phyloP scores from a whole-genome alignment of 2,797 vertebrate genomes.

The Tadarida brasiliensis region DNA sequence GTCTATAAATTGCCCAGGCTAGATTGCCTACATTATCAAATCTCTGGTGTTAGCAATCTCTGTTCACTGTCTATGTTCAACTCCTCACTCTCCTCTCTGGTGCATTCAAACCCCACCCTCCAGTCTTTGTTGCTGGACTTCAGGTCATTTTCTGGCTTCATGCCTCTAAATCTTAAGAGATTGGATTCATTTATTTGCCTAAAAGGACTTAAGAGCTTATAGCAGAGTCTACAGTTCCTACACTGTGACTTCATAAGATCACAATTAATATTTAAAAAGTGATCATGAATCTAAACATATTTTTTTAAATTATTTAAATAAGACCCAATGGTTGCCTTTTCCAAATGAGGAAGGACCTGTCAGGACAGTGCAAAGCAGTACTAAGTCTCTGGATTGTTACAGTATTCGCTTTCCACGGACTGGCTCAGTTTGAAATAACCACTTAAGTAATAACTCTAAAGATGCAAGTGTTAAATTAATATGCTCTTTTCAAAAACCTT shows the following conservation, averaged over 20 bases:
- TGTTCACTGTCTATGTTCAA: background rate
- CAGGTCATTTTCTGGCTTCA: background rate
- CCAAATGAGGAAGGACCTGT: background rate
- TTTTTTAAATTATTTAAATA: background rate
- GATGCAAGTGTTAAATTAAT: background rate
- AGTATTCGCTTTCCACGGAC: background rate
- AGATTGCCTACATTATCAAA: background rate
- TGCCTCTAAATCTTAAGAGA: background rate
- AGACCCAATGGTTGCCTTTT: slow-evolving; percentile 27
- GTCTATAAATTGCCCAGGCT: background rate
- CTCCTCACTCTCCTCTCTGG: background rate
- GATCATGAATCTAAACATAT: background rate
- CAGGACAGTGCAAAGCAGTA: background rate
- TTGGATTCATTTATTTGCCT: background rate
- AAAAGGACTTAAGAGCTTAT: background rate
- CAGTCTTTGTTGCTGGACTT: background rate
- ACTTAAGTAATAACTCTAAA: background rate
- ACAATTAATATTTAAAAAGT: slow-evolving; percentile 32
- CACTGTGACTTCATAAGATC: background rate
- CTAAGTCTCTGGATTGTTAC: background rate
- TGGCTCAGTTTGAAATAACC: background rate
- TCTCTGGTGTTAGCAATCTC: background rate
- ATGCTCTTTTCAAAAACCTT: background rate
- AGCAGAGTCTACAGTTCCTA: background rate
- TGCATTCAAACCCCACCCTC: background rate